These are phyloP conservation scores for Cercocebus atys DNA, from an alignment of 2,113 vertebrate species.

Conservation along the genomic window DNA sequence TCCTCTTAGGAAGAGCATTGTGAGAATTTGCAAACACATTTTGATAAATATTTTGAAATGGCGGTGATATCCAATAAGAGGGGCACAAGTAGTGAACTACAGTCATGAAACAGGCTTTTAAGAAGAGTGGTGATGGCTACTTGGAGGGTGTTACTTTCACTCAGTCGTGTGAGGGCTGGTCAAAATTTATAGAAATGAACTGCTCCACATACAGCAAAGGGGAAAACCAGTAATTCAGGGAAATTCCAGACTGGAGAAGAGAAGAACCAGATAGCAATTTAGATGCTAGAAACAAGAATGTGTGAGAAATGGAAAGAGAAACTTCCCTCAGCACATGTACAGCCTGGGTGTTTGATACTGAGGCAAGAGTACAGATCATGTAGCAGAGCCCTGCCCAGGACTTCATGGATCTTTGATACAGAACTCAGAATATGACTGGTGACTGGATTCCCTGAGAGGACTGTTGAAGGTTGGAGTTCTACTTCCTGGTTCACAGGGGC, in stretches of 20 bases:
- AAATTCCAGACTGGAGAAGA: background rate
- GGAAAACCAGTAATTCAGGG: background rate
- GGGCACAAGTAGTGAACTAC: background rate
- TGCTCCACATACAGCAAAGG: background rate
- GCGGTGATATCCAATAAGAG: background rate
- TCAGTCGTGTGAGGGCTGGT: background rate
- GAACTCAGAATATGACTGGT: background rate
- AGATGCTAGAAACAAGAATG: background rate
- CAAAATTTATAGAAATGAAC: background rate
- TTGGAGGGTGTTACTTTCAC: background rate
- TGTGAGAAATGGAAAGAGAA: background rate
- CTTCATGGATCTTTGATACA: no score
- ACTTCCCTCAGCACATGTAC: background rate
- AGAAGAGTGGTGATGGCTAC: no score
- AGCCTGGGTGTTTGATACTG: rapidly evolving
- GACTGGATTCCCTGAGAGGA: background rate
- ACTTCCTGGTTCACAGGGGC: background rate
- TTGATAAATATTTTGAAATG: background rate
- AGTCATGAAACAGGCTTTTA: background rate
- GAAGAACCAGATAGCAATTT: background rate
- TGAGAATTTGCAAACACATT: background rate
- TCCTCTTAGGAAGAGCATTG: background rate
- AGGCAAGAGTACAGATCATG: no score
- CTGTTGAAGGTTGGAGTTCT: background rate
- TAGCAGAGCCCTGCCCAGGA: no score